Evolutionary conservation across 2,113 vertebrate species (phyloP), one percentile per base, ranked within the genome.

Genomic region (Leucoraja erinaceus): DNA sequence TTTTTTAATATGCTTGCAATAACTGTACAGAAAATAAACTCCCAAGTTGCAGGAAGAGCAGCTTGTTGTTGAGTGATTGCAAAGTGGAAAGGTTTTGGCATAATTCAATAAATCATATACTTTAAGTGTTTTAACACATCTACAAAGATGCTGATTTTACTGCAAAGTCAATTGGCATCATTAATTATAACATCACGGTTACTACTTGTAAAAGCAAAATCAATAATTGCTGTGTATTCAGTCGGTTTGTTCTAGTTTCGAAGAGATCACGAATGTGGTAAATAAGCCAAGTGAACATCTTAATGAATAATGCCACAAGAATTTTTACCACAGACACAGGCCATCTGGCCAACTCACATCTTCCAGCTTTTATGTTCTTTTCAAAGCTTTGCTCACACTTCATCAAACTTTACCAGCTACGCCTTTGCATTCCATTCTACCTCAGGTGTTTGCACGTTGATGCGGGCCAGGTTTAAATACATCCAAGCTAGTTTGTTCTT

Each of bases 1-100:
- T 95, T 95, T 95, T 95, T 95, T 95, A 96, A 95, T 95, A 95
- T 95, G 90, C 90, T 95, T 94, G 93, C 90, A 72, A 54, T 28
- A 81, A 84, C 94, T 95, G 93, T 93, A 94, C 1, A 93, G 95
- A 93, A 93, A 95, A 94, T 6, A 86, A 63, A 68, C 11, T 54
- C 0, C 11, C 18, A 22, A 54, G 63, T 63, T 12, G 33, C 12
- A 9, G 63, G 66, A 91, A 72, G 90, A 9, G 18, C 31, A 72
- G 20, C 22, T 54, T 25, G n/a, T 31, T 31, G 59, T 94, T 94
- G 92, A 16, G 77, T 68, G 38, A 94, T 20, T 94, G 47, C 93
- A 94, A 91, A 94, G 93, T 94, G 78, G 94, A 93, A 94, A 93
- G 70, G 63, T 94, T 95, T 95, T 95, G 88, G 93, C 84, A 91